Percentiles rank a stretch among this genome's conserved stretches.
phyloP scores from a whole-genome alignment of 2,888 invertebrate species.

The Baronia brevicornis region DNA sequence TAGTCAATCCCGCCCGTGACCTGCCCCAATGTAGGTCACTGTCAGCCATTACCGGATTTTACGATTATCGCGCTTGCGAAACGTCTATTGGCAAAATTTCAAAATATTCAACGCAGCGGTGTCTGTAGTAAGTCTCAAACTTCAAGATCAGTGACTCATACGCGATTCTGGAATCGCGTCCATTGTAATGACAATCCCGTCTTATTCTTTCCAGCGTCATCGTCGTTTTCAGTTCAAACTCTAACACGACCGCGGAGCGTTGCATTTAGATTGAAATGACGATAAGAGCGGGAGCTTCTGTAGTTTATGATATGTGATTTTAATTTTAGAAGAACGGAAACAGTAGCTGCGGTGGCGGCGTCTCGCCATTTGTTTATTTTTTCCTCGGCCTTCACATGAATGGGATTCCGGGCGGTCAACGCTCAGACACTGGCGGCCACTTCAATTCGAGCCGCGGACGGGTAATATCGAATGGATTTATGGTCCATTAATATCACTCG shows the following conservation, averaged over 20 bases:
- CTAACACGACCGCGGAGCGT: conserved; percentile 31
- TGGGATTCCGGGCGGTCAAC: conserved; percentile 55
- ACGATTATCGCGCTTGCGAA: conserved; percentile 64
- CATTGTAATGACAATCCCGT: conserved; percentile 43
- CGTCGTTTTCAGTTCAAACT: neutral
- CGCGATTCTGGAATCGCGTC: conserved; percentile 29
- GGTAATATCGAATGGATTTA: conserved; percentile 55
- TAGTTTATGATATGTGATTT: conserved; percentile 36
- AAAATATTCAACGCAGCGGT: conserved; percentile 47
- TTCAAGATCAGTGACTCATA: conserved; percentile 44
- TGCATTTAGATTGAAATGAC: conserved; percentile 29
- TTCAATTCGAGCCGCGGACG: conserved; percentile 39
- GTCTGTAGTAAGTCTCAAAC: conserved; percentile 68
- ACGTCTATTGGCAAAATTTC: conserved; percentile 71
- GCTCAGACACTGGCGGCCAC: conserved; percentile 31
- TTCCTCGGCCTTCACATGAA: conserved; percentile 61
- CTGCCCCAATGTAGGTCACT: conserved; percentile 64
- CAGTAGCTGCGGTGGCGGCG: conserved; percentile 31
- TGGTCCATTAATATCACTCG: conserved; percentile 46
- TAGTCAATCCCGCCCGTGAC: conserved; percentile 52
- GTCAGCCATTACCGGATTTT: conserved; percentile 57
- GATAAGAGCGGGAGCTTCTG: conserved; percentile 31
- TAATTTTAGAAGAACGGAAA: conserved; percentile 71
- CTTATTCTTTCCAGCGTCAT: conserved; percentile 25
- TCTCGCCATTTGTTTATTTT: conserved; percentile 48